phyloP scores from a whole-genome alignment of 1,140 invertebrate species.

The Fopius arisanus region DNA sequence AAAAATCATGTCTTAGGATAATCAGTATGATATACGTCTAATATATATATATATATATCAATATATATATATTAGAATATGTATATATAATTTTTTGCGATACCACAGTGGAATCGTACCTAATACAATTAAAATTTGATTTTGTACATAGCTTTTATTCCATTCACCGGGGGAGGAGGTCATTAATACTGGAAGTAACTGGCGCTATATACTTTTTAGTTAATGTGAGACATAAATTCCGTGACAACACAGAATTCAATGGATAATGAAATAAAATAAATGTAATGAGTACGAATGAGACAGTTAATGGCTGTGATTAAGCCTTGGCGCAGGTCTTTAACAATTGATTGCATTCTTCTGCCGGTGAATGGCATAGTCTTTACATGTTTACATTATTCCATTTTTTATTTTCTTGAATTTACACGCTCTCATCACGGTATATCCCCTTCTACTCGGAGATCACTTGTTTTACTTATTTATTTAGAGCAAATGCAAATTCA shows the following conservation, averaged over 20 bases:
- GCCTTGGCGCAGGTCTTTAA: conserved; percentile 22
- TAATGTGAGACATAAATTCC: neutral
- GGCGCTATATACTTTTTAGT: neutral
- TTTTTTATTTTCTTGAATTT: neutral
- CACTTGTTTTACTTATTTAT: conserved; percentile 10
- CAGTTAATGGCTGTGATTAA: neutral
- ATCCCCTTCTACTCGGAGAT: neutral
- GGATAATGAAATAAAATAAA: neutral
- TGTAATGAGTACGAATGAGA: neutral
- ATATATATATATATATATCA: neutral
- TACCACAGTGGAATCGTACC: conserved; percentile 7
- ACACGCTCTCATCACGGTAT: neutral
- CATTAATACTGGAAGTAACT: conserved; percentile 29
- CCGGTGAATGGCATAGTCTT: conserved; percentile 28
- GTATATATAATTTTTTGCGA: neutral
- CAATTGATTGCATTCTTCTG: conserved; percentile 31
- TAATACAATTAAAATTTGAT: conserved; percentile 58
- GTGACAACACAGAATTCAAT: neutral
- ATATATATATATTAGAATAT: too few species aligned
- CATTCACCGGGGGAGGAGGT: conserved; percentile 42
- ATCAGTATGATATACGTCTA: conserved; percentile 6
- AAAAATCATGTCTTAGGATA: conserved; percentile 27
- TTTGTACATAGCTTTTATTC: conserved; percentile 58
- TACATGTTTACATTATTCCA: neutral
- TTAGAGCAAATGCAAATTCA: conserved; percentile 30